Percentiles rank a stretch among this genome's conserved stretches.
These are phyloP conservation scores for Magallana angulata DNA, from an alignment of 1,140 invertebrate genomes.

Conservation along the genomic window DNA sequence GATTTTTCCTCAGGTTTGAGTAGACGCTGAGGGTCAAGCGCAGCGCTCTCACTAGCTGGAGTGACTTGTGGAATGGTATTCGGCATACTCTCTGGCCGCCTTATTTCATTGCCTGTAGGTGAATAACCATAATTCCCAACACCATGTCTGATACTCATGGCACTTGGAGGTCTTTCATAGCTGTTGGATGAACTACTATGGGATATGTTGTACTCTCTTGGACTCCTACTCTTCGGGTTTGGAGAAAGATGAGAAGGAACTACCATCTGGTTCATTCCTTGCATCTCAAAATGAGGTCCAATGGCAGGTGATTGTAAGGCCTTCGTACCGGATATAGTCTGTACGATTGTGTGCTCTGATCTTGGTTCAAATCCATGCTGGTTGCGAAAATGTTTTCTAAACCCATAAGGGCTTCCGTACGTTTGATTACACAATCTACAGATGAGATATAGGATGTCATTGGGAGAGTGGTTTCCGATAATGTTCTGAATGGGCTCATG, in stretches of 20 bases:
- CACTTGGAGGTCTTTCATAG: slow-evolving; percentile 3
- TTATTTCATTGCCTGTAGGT: background rate
- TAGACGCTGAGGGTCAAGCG: background rate
- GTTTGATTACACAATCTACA: slow-evolving; percentile 75
- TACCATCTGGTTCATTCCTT: slow-evolving; percentile 26
- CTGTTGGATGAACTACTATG: background rate
- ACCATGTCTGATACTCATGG: background rate
- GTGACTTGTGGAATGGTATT: background rate
- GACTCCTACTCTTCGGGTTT: slow-evolving; percentile 6
- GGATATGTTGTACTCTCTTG: background rate
- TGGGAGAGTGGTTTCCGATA: slow-evolving; percentile 71
- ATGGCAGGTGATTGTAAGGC: slow-evolving; percentile 63
- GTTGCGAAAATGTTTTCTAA: slow-evolving; percentile 76
- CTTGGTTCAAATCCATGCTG: slow-evolving; percentile 77
- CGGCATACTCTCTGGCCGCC: background rate
- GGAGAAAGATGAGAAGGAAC: background rate
- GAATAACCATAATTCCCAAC: background rate
- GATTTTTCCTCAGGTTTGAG: slow-evolving; percentile 2
- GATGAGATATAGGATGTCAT: slow-evolving; percentile 75
- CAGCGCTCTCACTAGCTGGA: background rate
- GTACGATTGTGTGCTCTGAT: slow-evolving; percentile 74
- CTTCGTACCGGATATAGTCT: slow-evolving; percentile 76
- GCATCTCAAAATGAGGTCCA: slow-evolving; percentile 26
- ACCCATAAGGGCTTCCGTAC: slow-evolving; percentile 77
- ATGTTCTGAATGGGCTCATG: slow-evolving; percentile 77